Conservation (phyloP, 2,888 invertebrate species). For the Petrophora chlorosata region DNA sequence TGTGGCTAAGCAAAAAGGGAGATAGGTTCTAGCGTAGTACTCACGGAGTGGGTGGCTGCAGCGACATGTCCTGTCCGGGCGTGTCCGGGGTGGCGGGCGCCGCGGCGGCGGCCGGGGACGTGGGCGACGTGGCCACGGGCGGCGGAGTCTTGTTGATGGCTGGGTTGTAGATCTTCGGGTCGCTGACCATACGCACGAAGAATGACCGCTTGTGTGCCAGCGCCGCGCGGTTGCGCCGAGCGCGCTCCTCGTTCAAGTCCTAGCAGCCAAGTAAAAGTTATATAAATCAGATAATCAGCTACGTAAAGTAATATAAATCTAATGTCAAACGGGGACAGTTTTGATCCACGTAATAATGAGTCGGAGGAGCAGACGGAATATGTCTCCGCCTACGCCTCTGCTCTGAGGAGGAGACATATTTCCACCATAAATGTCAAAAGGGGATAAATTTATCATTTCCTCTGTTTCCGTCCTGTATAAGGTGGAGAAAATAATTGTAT, state of each 20-base stretch:
- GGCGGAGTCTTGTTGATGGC: conserved; percentile 91
- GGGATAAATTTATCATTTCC: too few species aligned
- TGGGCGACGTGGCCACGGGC: conserved; percentile 81
- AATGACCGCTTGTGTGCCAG: conserved; percentile 96
- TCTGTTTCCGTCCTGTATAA: too few species aligned
- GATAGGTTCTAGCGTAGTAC: conserved; percentile 31
- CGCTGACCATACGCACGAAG: conserved; percentile 98
- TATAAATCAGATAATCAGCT: not conserved
- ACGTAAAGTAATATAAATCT: too few species aligned
- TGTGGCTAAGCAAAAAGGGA: too few species aligned
- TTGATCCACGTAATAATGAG: too few species aligned
- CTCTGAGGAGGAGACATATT: too few species aligned
- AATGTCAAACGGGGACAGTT: too few species aligned
- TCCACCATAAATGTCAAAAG: too few species aligned
- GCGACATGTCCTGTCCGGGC: conserved; percentile 43
- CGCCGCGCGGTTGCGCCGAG: conserved; percentile 90
- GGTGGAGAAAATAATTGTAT: too few species aligned
- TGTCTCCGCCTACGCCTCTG: too few species aligned
- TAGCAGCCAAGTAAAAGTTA: conserved; percentile 44
- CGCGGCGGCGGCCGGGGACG: conserved; percentile 72
- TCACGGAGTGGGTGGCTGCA: conserved; percentile 65
- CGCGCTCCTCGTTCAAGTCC: conserved; percentile 89
- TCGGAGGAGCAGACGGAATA: too few species aligned
- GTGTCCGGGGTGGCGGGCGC: conserved; percentile 66
- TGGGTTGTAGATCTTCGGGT: conserved; percentile 98